phyloP scores from a whole-genome alignment of 2,113 vertebrate genomes.

The Platycercus adscitus region DNA sequence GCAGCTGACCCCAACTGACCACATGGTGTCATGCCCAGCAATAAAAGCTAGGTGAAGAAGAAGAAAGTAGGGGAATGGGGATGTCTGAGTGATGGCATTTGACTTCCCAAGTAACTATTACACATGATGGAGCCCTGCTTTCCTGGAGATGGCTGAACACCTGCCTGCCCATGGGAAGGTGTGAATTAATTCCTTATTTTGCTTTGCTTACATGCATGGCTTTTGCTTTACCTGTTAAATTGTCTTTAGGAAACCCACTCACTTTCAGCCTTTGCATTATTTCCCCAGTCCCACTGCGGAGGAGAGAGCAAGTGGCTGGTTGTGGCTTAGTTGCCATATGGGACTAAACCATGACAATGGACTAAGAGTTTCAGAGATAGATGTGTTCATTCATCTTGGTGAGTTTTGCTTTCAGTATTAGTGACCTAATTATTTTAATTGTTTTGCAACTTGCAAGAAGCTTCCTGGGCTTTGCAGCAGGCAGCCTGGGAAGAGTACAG shows the following conservation, averaged over 20 bases:
- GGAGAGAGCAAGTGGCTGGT: background rate
- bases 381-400: background rate
- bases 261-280: background rate
- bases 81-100: background rate
- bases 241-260: accelerated
- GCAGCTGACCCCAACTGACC: background rate
- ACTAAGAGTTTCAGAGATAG: background rate
- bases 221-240: background rate
- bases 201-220: accelerated
- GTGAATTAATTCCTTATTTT: background rate
- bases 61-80: background rate
- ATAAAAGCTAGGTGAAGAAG: background rate
- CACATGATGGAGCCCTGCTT: accelerated
- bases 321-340: background rate
- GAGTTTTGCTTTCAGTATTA: background rate
- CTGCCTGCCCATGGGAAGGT: background rate
- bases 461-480: background rate
- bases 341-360: background rate
- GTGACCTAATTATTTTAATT: accelerated
- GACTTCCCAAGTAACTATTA: background rate
- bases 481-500: no score
- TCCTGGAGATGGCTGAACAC: background rate
- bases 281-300: accelerated
- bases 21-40: background rate
- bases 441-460: background rate